Evolutionary conservation across 2,113 vertebrate genomes (phyloP), one percentile per base, ranked within the genome.

Genomic region (Callaeas wilsoni): DNA sequence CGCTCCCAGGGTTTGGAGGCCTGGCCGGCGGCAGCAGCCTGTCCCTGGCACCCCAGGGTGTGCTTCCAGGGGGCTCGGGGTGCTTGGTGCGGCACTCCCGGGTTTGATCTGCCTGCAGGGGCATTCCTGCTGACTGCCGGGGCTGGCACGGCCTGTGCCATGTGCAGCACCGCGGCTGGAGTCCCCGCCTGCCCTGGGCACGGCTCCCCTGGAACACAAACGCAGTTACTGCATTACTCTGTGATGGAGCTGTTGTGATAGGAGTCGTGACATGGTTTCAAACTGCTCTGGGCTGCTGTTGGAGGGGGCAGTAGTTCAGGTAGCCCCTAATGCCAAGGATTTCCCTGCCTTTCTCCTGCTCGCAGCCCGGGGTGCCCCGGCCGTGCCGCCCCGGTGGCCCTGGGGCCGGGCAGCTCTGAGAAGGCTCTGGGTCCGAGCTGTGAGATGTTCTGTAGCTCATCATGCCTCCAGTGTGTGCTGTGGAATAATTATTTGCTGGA

Each of bases 301-400:
- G 67, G 17, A 44, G 86, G 50, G 35, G 57, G 16, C 14, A 79
- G 46, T 7, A 27, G 44, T 29, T 50, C 1, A 1, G 47, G 33
- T 50, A 1, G 20, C 29, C 37, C 25, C 13, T 12, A 3, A 7
- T 13, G 35, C 67, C 41, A 4, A 21, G 82, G 29, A 9, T 32
- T 63, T 29, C 70, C 0, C 0, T 59, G 63, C 39, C 44, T 53
- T 13, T 25, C 44, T 50, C 33, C 21, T 63, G 53, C 3, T 1
- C 2, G 0, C 30, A 18, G 59, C 17, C 42, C 41, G 2, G 37
- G 16, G n/a, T n/a, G n/a, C n/a, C n/a, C n/a, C n/a, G n/a, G n/a
- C n/a, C n/a, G n/a, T n/a, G n/a, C n/a, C n/a, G n/a, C n/a, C n/a
- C 5, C 3, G 1, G 16, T n/a, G 15, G 16, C 47, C 12, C 33